phyloP scores from a whole-genome alignment of 2,113 vertebrate species.

The Chinchilla lanigera region DNA sequence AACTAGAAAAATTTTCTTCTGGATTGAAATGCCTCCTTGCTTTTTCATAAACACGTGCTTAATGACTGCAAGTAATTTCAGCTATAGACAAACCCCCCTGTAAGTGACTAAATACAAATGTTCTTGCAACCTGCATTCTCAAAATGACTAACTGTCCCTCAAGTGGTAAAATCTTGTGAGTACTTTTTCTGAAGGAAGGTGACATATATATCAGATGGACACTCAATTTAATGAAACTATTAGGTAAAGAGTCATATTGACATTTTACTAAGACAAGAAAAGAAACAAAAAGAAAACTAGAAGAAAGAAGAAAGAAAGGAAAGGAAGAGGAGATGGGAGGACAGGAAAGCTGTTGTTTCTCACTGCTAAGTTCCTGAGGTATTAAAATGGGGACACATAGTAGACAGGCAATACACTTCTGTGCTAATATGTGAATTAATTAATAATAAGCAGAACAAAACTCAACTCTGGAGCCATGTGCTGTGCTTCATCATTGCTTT shows the following conservation, averaged over 20 bases:
- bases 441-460: constrained; percentile 13
- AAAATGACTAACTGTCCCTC: constrained; percentile 65
- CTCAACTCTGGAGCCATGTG: not conserved
- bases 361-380: too few species aligned
- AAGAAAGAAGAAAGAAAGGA: too few species aligned
- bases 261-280: constrained; percentile 22
- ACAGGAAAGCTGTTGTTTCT: not conserved
- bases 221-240: constrained; percentile 45
- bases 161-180: constrained; percentile 5
- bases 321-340: not conserved
- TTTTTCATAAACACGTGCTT: constrained; percentile 68
- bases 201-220: constrained; percentile 5
- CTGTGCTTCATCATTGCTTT: not conserved
- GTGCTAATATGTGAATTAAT: not conserved
- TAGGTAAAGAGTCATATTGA: not conserved
- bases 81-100: constrained; percentile 43
- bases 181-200: constrained; percentile 12
- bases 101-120: constrained; percentile 66
- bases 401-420: not conserved
- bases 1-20: constrained; percentile 49
- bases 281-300: not conserved
- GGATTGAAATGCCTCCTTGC: constrained; percentile 8
- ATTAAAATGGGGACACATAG: not conserved
- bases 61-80: constrained; percentile 74
- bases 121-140: constrained; percentile 66